Percentiles rank a stretch among this genome's conserved stretches.
These are phyloP conservation scores for Sympetrum striolatum DNA, from an alignment of 2,888 invertebrate genomes.

Conservation along the genomic window DNA sequence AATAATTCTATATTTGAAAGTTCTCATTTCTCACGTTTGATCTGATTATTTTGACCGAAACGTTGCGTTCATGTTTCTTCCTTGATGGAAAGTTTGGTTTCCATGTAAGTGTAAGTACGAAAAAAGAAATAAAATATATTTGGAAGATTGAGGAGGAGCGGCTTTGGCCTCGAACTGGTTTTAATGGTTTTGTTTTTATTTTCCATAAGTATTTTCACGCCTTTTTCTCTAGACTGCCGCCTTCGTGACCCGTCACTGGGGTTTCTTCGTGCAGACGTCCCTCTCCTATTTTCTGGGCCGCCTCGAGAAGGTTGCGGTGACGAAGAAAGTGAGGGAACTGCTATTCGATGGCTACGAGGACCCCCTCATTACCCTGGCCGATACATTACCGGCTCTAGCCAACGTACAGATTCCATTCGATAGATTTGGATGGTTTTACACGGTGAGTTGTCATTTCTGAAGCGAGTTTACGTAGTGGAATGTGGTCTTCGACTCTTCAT, in stretches of 20 bases:
- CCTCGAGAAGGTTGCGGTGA: constrained; percentile 66
- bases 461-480: too few relatives aligned
- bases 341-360: constrained; percentile 85
- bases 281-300: constrained; percentile 59
- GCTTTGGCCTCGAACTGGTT: too few relatives aligned
- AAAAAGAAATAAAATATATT: too few relatives aligned
- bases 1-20: too few relatives aligned
- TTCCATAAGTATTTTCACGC: constrained; percentile 39
- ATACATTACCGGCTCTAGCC: constrained; percentile 64
- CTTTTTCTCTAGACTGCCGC: constrained; percentile 64
- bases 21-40: too few relatives aligned
- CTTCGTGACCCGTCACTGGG: constrained; percentile 67
- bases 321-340: constrained; percentile 71
- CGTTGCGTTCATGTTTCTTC: too few relatives aligned
- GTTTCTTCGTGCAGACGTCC: constrained; percentile 53
- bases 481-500: too few relatives aligned
- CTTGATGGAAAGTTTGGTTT: too few relatives aligned
- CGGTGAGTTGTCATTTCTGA: constrained; percentile 53
- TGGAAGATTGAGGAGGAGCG: too few relatives aligned
- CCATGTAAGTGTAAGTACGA: too few relatives aligned
- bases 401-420: constrained; percentile 67
- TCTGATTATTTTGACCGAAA: too few relatives aligned
- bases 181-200: too few relatives aligned
- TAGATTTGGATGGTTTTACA: constrained; percentile 87
- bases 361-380: constrained; percentile 71